Percentiles rank a stretch among this genome's conserved stretches.
phyloP scores from a whole-genome alignment of 2,797 vertebrate genomes.

The Leptatherina wallacei region DNA sequence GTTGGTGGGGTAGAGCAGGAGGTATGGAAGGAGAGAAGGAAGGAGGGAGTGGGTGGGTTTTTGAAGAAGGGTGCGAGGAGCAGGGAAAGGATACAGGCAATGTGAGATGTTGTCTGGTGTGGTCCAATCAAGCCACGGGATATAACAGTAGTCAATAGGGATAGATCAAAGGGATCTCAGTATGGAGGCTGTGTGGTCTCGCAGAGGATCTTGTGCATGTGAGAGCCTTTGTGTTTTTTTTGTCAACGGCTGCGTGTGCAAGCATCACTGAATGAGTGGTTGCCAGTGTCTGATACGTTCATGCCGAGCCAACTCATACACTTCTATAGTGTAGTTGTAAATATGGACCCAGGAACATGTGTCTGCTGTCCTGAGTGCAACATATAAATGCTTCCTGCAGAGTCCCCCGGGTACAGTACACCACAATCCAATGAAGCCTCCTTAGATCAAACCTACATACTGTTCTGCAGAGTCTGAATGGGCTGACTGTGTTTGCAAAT shows the following conservation, averaged over 20 bases:
- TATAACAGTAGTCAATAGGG: constrained; percentile 76
- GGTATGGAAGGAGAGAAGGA: constrained; percentile 39
- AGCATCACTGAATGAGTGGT: constrained; percentile 35
- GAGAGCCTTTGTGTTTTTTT: constrained; percentile 47
- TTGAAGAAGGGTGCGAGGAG: constrained; percentile 22
- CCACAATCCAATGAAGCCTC: constrained; percentile 60
- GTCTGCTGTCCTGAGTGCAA: constrained; percentile 30
- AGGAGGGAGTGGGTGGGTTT: constrained; percentile 18
- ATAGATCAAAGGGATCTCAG: constrained; percentile 78
- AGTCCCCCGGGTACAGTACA: constrained; percentile 56
- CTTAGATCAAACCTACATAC: constrained; percentile 59
- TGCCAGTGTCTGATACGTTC: constrained; percentile 56
- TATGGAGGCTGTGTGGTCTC: constrained; percentile 72
- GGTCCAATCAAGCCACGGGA: constrained; percentile 80
- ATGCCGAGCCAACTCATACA: constrained; percentile 39
- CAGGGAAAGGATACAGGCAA: constrained; percentile 54
- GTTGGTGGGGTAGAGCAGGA: constrained; percentile 52
- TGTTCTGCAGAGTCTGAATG: constrained; percentile 11
- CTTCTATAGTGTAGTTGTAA: constrained; percentile 41
- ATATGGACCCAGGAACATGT: constrained; percentile 51
- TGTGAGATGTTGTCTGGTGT: constrained; percentile 72
- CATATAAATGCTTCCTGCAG: constrained; percentile 55
- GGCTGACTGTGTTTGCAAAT: constrained; percentile 49
- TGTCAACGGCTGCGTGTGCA: constrained; percentile 28
- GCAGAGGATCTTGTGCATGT: constrained; percentile 47